These are phyloP conservation scores for Mythimna ferrago DNA, from an alignment of 2,888 invertebrate species.

Conservation along the genomic window DNA sequence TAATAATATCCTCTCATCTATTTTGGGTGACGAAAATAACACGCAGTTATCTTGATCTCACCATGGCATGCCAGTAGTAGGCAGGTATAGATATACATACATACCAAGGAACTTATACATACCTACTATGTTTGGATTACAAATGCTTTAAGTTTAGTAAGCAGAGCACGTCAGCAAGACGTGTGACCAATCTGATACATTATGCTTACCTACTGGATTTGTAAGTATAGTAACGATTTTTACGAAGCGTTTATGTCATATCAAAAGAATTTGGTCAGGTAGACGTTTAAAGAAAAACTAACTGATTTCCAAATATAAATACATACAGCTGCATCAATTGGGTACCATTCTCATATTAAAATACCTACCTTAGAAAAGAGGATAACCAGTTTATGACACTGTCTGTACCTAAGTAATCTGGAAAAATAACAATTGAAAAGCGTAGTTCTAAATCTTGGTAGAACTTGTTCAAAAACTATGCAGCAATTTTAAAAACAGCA, in stretches of 20 bases:
- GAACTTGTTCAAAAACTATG: background rate
- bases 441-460: background rate
- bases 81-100: background rate
- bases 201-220: slow-evolving; percentile 5
- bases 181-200: slow-evolving; percentile 47
- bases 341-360: no score
- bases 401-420: background rate
- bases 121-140: slow-evolving; percentile 44
- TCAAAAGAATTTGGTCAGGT: background rate
- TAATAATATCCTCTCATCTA: slow-evolving; percentile 45
- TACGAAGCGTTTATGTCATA: background rate
- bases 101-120: no score
- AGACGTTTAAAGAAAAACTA: background rate
- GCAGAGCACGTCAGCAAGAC: slow-evolving; percentile 43
- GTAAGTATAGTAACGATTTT: background rate
- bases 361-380: no score
- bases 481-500: background rate
- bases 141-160: slow-evolving; percentile 40
- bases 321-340: background rate
- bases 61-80: slow-evolving; percentile 12
- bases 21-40: slow-evolving; percentile 38
- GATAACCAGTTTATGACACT: no score
- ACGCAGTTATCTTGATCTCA: slow-evolving; percentile 53
- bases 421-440: background rate
- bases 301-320: background rate